A percentile compares a stretch with the other conserved stretches of the same genome.
phyloP scores from a whole-genome alignment of 1,140 invertebrate genomes.

The Metopolophium dirhodum region DNA sequence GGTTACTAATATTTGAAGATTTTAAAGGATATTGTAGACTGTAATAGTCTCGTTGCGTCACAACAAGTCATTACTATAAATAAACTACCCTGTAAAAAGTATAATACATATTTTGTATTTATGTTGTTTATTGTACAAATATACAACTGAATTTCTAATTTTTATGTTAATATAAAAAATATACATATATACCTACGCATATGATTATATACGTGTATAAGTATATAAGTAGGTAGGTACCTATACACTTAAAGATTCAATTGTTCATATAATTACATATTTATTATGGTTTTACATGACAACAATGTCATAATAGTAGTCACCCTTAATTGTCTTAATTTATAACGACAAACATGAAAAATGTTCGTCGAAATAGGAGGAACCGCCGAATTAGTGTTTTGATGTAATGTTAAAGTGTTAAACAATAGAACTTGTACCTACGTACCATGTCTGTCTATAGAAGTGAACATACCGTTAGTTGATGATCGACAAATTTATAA shows the following conservation, averaged over 20 bases:
- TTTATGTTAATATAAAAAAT: neutral
- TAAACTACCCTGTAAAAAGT: neutral
- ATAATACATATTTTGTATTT: neutral
- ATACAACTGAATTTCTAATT: neutral
- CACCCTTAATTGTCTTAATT: conserved; percentile 28
- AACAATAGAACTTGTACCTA: neutral
- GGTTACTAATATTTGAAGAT: neutral
- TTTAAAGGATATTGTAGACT: neutral
- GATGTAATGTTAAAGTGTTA: conserved; percentile 12
- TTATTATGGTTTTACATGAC: neutral
- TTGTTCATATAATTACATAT: conserved; percentile 8
- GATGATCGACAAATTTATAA: neutral
- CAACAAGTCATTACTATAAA: neutral
- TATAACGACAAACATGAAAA: conserved; percentile 3
- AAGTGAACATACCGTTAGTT: neutral
- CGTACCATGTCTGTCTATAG: too few species aligned
- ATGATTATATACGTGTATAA: too few species aligned
- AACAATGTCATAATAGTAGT: conserved; percentile 21
- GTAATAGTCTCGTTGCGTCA: neutral
- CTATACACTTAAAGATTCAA: neutral
- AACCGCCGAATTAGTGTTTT: conserved; percentile 16
- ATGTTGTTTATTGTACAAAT: neutral
- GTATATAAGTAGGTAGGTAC: neutral
- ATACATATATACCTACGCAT: neutral
- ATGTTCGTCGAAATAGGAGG: neutral